Base-by-base conservation (phyloP, 2,888 invertebrate species). In the Mesorhabditis sp. region DNA sequence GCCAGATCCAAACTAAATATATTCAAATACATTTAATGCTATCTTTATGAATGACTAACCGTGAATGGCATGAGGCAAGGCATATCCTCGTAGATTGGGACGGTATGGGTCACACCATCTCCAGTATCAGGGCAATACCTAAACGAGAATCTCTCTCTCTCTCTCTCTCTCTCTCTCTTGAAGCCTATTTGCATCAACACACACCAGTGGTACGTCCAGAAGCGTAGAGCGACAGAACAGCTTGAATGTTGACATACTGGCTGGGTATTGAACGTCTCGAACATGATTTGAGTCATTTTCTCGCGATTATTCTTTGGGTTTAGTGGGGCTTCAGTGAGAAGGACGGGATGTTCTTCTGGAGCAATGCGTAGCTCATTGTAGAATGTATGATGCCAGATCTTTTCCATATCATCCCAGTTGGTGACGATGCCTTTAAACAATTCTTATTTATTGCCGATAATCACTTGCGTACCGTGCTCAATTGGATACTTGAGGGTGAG, bases 371-470 rank as follows among this genome's bases (percentile, higher is more conserved):
- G 90, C 88, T 94, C 93, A 87, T 94, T 94, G 91, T 94, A 94
- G 91, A 94, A 94, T 85, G 94, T 94, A 90, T 94, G 94, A 88
- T 94, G 91, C 78, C 80, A 78, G 89, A 95, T 94, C 89, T 95
- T 94, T 89, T 94, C 94, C 94, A 95, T 94, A 86, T 94, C 94
- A 86, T 94, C 94, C 94, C 94, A 94, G 90, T 94, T 94, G 88
- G 94, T 94, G 86, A 94, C 93, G 88, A 94, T 94, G 85, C 58
- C 58, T 50, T 28, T 10, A 50, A 50, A 50, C n/a, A 50, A n/a
- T 10, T 10, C n/a, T 50, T 50, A 50, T 50, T 50, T 50, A 10
- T n/a, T 13, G 58, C 58, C 1, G 7, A 13, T 50, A 50, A 50
- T 50, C n/a, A 13, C 58, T 50, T 50, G 7, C 58, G 7, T 50